Conservation (phyloP, 1,140 invertebrate genomes). For the Proctacanthus coquilletti region DNA sequence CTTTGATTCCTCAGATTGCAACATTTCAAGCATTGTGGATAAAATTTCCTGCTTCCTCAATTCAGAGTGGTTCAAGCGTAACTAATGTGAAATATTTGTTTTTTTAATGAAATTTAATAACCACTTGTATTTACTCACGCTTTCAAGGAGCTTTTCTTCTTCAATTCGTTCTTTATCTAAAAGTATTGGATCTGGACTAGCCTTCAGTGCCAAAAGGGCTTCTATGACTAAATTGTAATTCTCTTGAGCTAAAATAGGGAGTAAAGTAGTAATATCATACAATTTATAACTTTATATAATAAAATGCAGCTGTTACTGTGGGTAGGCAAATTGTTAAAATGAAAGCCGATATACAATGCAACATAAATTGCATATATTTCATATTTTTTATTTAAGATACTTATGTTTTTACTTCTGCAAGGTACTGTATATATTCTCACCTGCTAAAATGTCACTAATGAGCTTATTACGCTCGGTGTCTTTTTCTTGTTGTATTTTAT, state of each 20-base stretch:
- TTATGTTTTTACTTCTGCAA: too few relatives aligned
- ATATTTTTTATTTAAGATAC: too few relatives aligned
- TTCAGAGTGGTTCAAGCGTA: conserved; percentile 10
- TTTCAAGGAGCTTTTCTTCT: conserved; percentile 40
- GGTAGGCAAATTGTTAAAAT: not conserved
- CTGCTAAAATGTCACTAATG: conserved; percentile 36
- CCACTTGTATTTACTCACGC: too few relatives aligned
- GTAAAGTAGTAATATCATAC: conserved; percentile 4
- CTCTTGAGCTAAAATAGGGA: conserved; percentile 40
- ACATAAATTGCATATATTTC: conserved; percentile 2
- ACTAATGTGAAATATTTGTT: not conserved
- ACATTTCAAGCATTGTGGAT: conserved; percentile 47
- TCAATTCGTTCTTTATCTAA: conserved; percentile 46
- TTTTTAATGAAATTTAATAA: too few relatives aligned
- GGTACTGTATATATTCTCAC: too few relatives aligned
- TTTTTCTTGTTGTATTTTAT: conserved; percentile 44
- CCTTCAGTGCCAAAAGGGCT: conserved; percentile 41
- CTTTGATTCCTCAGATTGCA: conserved; percentile 39
- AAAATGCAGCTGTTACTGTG: too few relatives aligned
- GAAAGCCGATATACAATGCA: not conserved
- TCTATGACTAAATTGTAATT: conserved; percentile 46
- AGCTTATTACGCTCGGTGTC: conserved; percentile 44
- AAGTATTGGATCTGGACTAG: conserved; percentile 39
- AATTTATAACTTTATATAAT: conserved; percentile 8
- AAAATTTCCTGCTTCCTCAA: conserved; percentile 34